Evolutionary conservation across 2,797 vertebrate genomes (phyloP), one percentile per base, ranked within the genome.

Genomic region (Lepilemur ruficaudatus): DNA sequence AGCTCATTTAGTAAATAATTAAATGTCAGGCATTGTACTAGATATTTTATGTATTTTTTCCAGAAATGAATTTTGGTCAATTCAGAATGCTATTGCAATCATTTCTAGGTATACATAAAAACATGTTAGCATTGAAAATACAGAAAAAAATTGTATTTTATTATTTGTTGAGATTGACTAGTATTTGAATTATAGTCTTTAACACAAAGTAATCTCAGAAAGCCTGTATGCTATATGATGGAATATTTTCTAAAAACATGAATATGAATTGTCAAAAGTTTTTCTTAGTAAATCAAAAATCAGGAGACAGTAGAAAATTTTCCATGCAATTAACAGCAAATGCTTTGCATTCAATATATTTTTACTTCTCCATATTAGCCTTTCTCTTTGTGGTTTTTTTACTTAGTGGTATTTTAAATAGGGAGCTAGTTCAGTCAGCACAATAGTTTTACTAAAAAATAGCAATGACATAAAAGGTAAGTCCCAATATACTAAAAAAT

Each of bases 331-430:
- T 76, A 97, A 75, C 13, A 90, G 30, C 23, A 79, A 79, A 28
- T 96, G 65, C 67, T 75, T 55, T 79, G 41, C 41, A 89, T 90
- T 89, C 82, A 78, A 28, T 86, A 92, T 69, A 15, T 73, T 46
- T 59, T 38, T 41, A 23, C 10, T 41, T 41, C 11, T 70, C 67
- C 2, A 4, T 38, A 92, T 96, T 94, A 89, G 28, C 46, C 30
- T 20, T 88, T 95, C 52, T 50, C 84, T 80, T 14, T 88, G 46
- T 82, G 12, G 18, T 1, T 14, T 82, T 85, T 98, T 98, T 89
- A 61, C 25, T 75, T 93, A 41, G 30, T 95, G 43, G 76, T 92
- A 70, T 84, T 97, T 98, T 97, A 96, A 97, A 97, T 76, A 82
- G 91, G 28, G 83, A 94, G 81, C 72, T 41, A 92, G 43, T 17